Conservation (phyloP, 2,797 vertebrate species). For the Echeneis naucrates region DNA sequence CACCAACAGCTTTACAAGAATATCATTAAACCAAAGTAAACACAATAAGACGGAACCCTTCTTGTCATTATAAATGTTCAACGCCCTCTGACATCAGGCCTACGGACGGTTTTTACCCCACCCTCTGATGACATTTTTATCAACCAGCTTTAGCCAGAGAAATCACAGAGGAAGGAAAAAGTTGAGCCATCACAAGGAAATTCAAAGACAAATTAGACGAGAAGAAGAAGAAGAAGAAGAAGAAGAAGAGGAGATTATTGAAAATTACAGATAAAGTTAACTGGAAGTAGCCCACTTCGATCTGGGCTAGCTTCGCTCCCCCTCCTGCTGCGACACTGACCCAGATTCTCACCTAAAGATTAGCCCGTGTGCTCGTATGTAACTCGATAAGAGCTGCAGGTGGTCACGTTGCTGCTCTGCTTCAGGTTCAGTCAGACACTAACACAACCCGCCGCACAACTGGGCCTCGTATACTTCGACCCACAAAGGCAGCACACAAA, state of each 20-base stretch:
- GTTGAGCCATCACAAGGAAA: background rate
- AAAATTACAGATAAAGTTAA: slow-evolving; percentile 1
- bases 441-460: slow-evolving; percentile 3
- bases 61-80: background rate
- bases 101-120: no score
- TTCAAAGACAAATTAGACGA: background rate
- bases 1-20: background rate
- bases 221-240: background rate
- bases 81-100: background rate
- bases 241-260: background rate
- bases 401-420: slow-evolving; percentile 43
- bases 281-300: slow-evolving; percentile 43
- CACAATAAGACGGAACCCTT: background rate
- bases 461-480: slow-evolving; percentile 1
- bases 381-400: slow-evolving; percentile 56
- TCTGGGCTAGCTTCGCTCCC: background rate
- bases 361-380: slow-evolving; percentile 32
- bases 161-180: background rate
- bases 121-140: no score
- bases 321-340: slow-evolving; percentile 64
- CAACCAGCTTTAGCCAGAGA: background rate
- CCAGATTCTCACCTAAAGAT: slow-evolving; percentile 66
- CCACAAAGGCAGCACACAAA: background rate
- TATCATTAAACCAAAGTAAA: background rate
- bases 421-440: slow-evolving; percentile 26